A percentile compares a stretch with the other conserved stretches of the same genome.
Conservation (phyloP, 2,113 vertebrate genomes). For the Nibea coibor region DNA sequence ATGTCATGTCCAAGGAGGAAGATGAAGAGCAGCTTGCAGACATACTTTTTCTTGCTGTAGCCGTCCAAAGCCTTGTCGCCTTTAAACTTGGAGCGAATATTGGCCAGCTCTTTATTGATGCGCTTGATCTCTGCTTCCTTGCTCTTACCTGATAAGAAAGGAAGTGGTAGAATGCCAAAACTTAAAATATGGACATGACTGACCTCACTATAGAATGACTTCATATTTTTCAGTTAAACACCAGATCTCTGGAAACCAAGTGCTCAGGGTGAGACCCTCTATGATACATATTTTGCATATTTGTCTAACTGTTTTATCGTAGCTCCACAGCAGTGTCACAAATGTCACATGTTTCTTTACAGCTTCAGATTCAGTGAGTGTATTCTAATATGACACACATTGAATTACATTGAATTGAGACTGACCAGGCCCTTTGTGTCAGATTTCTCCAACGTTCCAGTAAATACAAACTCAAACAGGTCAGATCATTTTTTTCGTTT, state of each 20-base stretch:
- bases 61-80: constrained; percentile 95
- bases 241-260: background rate
- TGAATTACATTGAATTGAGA: too few species aligned
- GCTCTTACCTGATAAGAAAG: constrained; percentile 87
- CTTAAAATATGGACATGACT: background rate
- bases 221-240: background rate
- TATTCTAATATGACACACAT: background rate
- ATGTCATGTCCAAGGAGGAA: constrained; percentile 95
- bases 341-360: background rate
- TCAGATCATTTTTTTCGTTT: too few species aligned
- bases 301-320: background rate
- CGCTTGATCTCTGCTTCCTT: constrained; percentile 96
- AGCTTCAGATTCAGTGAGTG: background rate
- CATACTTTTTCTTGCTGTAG: constrained; percentile 97
- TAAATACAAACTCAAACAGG: too few species aligned
- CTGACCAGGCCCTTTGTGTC: too few species aligned
- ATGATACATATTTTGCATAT: background rate
- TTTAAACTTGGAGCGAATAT: constrained; percentile 96
- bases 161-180: background rate
- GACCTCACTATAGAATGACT: background rate
- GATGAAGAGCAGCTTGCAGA: constrained; percentile 95
- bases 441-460: too few species aligned
- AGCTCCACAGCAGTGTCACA: background rate
- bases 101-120: constrained; percentile 95
- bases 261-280: background rate